phyloP scores from a whole-genome alignment of 2,797 vertebrate species.

The Monodelphis domestica region DNA sequence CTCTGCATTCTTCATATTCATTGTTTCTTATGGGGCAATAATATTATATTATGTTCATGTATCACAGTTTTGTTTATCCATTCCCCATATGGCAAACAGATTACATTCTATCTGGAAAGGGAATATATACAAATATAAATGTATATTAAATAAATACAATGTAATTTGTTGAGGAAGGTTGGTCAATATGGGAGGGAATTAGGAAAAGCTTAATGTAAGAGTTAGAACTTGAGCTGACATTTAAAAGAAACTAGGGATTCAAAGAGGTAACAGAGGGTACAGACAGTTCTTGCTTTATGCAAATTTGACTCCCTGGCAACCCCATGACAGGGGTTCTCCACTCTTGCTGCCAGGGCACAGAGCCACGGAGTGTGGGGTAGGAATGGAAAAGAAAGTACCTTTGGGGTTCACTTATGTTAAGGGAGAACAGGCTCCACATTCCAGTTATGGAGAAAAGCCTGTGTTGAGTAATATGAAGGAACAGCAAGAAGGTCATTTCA shows the following conservation, averaged over 20 bases:
- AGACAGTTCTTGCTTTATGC: too few relatives aligned
- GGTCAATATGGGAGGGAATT: not conserved
- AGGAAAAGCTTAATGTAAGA: not conserved
- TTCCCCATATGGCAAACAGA: not conserved
- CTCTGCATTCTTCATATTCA: not conserved
- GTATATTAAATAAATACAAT: not conserved
- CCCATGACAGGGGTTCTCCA: too few relatives aligned
- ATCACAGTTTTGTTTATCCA: not conserved
- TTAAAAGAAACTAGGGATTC: not conserved
- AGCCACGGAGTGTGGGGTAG: too few relatives aligned
- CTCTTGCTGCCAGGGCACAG: too few relatives aligned
- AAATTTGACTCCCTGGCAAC: too few relatives aligned
- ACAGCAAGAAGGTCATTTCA: not conserved
- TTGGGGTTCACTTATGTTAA: too few relatives aligned
- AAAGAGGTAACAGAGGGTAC: not conserved
- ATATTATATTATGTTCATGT: not conserved
- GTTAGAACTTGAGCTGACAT: not conserved
- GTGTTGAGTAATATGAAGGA: not conserved
- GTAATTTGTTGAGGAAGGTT: not conserved
- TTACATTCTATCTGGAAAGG: not conserved
- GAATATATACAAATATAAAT: not conserved
- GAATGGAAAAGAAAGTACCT: too few relatives aligned
- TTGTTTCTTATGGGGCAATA: not conserved
- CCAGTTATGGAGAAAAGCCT: not conserved
- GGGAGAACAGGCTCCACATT: too few relatives aligned